Evolutionary conservation across 2,888 invertebrate genomes (phyloP), one percentile per base, ranked within the genome.

Genomic region (Noctua fimbriata): DNA sequence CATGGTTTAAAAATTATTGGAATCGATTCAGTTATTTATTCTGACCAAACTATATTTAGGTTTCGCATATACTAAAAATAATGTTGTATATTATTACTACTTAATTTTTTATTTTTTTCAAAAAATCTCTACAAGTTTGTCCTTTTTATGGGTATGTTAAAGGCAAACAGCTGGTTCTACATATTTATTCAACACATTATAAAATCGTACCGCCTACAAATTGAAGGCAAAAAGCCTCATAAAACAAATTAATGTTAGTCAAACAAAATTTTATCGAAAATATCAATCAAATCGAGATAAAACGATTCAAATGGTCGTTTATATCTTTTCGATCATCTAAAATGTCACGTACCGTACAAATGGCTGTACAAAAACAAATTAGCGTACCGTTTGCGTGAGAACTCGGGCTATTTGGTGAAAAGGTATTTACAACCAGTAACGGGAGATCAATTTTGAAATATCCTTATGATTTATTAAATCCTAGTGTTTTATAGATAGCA

Each of bases 341-440:
- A 77, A 83, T 83, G 58, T 83, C 78, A 67, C 78, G 83, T 58
- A 49, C 32, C n/a, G 12, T 49, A 83, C 63, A 79, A 83, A 79
- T 32, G 32, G 78, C 36, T 3, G 21, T n/a, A 55, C 32, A 49
- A 83, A 44, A 83, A 58, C 66, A 49, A 78, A 83, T 79, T 83
- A 76, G 41, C 41, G 66, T 24, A 41, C n/a, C 41, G 2, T 67
- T 77, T 21, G 21, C 16, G 21, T 32, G 49, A 24, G 18, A 12
- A 41, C 36, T 66, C 47, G 7, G 76, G 76, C 44, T 24, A 24
- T 66, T 66, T 12, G 10, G 41, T 9, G 6, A 76, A 83, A 10
- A 44, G 67, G 44, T 67, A 76, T 66, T 83, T 16, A 76, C 36
- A 6, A 58, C 24, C 65, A 28, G 24, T 24, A 21, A 36, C 6